Evolutionary conservation across 1,140 invertebrate species (phyloP).

Genomic region (Drosophila varians): DNA sequence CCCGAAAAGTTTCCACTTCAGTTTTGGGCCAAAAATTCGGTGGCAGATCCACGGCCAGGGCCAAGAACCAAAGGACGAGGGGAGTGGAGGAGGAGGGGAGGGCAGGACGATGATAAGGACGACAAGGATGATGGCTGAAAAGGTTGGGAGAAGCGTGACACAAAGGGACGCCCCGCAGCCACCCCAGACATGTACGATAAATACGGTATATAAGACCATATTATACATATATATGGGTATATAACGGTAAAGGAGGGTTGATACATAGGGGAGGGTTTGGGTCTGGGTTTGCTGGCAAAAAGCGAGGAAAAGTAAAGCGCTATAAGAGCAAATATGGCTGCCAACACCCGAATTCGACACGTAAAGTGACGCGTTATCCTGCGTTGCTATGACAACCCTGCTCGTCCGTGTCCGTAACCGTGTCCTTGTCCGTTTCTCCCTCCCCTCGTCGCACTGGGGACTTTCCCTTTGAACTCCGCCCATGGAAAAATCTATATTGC

Average conservation of each 20-base stretch:
- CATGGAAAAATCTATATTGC: slow-evolving; percentile 32
- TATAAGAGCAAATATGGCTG: slow-evolving; percentile 83
- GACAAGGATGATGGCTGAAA: not conserved
- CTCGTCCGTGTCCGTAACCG: slow-evolving; percentile 10
- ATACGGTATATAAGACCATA: slow-evolving; percentile 4
- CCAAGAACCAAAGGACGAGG: slow-evolving; percentile 3
- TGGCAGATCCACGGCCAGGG: slow-evolving; percentile 7
- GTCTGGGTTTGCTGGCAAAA: slow-evolving; percentile 52
- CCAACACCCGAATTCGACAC: slow-evolving; percentile 83
- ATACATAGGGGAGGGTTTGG: slow-evolving; percentile 27
- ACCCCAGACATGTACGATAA: not conserved
- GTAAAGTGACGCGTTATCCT: slow-evolving; percentile 82
- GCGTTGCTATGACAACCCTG: slow-evolving; percentile 79
- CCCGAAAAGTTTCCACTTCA: not conserved
- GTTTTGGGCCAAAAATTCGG: not conserved
- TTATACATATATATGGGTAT: slow-evolving; percentile 1
- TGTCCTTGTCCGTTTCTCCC: not conserved
- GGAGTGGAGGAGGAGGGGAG: no score
- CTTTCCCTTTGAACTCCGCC: slow-evolving; percentile 7
- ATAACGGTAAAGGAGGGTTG: not conserved
- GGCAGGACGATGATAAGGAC: not conserved
- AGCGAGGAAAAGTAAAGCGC: slow-evolving; percentile 76
- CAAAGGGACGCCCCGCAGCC: not conserved
- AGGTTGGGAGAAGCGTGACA: not conserved
- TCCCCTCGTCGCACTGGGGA: no score